These are phyloP conservation scores for Patagioenas fasciata DNA, from an alignment of 2,113 vertebrate species.

Conservation along the genomic window DNA sequence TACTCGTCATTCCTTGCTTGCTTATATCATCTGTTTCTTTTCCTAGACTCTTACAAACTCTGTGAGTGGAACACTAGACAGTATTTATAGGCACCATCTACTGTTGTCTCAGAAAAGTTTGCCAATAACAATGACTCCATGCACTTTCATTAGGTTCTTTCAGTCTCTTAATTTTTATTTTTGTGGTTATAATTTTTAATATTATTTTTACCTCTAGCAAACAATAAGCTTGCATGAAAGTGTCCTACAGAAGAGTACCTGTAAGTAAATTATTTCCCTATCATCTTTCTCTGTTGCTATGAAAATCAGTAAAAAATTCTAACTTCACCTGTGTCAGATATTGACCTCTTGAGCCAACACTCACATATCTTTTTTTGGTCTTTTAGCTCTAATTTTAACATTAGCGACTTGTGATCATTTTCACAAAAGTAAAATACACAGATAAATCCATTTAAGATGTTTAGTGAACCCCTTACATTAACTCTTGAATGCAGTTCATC, in stretches of 20 bases:
- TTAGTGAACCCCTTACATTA: neutral
- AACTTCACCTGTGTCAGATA: neutral
- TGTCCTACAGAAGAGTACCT: neutral
- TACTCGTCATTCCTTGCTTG: neutral
- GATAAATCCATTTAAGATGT: neutral
- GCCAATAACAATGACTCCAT: neutral
- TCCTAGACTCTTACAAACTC: neutral
- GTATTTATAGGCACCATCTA: neutral
- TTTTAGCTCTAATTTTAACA: neutral
- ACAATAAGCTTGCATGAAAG: neutral
- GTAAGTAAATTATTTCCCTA: neutral
- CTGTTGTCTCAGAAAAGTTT: neutral
- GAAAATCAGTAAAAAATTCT: neutral
- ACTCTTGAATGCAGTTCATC: accelerated
- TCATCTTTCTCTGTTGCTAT: neutral
- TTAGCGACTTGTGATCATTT: neutral
- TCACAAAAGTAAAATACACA: neutral
- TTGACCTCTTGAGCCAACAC: neutral
- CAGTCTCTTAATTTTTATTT: neutral
- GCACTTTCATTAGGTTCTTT: neutral
- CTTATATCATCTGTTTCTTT: neutral
- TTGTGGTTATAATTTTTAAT: too few relatives aligned
- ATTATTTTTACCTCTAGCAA: neutral
- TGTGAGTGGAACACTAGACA: neutral
- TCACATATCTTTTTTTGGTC: neutral